Conservation (phyloP, 2,113 vertebrate species). For the Gambusia affinis region DNA sequence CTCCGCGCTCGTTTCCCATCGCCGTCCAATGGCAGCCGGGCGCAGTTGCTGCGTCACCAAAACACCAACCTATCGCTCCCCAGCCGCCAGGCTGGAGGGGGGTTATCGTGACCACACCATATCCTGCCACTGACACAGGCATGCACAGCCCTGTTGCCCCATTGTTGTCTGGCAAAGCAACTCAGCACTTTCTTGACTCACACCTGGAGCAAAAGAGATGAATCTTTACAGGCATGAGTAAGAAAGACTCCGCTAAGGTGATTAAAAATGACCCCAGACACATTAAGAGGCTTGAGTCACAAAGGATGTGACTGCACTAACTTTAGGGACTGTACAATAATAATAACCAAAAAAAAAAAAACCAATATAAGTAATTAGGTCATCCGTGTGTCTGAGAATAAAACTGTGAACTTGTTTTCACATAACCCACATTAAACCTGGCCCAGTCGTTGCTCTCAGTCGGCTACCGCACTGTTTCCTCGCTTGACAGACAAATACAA, state of each 20-base stretch:
- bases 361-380: background rate
- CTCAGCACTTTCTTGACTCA: conserved; percentile 55
- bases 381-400: background rate
- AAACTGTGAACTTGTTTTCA: conserved; percentile 3
- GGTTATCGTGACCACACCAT: conserved; percentile 56
- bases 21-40: conserved; percentile 18
- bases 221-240: conserved; percentile 5
- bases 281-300: conserved; percentile 38
- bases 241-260: background rate
- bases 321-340: conserved; percentile 6
- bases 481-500: no score
- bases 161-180: conserved; percentile 60
- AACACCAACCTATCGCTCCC: conserved; percentile 31
- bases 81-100: conserved; percentile 14
- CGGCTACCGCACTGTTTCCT: background rate
- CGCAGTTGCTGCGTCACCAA: background rate
- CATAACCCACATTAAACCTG: background rate
- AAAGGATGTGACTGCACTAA: conserved; percentile 45
- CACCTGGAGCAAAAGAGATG: conserved; percentile 6
- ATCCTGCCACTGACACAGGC: conserved; percentile 46
- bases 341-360: background rate
- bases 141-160: conserved; percentile 29
- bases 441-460: background rate
- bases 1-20: conserved; percentile 19
- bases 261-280: conserved; percentile 4